A percentile compares a stretch with the other conserved stretches of the same genome.
Conservation (phyloP, 1,140 invertebrate genomes). For the Pectinophora gossypiella region DNA sequence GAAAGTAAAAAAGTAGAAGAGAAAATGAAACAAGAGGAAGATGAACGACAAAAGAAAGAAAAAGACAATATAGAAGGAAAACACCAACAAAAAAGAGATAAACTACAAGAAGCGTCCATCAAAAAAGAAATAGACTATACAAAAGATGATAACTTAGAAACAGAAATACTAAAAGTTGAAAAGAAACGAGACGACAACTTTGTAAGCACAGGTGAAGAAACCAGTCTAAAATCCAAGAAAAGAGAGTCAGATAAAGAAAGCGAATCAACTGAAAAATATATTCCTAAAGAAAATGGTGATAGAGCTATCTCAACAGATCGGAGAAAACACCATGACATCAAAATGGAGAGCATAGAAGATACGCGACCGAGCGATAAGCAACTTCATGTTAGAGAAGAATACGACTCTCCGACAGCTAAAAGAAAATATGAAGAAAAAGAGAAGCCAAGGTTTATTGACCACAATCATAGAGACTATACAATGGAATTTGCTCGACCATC, state of each 20-base stretch:
- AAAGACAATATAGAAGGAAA: constrained; percentile 18
- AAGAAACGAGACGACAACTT: background rate
- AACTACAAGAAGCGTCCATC: constrained; percentile 11
- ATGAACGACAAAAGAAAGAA: constrained; percentile 28
- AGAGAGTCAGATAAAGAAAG: background rate
- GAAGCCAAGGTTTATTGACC: constrained; percentile 36
- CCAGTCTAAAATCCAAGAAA: background rate
- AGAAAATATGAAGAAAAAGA: constrained; percentile 18
- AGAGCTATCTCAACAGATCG: background rate
- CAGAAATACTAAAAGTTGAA: background rate
- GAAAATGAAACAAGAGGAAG: constrained; percentile 18
- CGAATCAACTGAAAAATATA: background rate
- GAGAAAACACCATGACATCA: no score
- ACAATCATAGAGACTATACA: constrained; percentile 38
- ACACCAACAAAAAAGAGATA: constrained; percentile 11
- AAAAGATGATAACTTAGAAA: background rate
- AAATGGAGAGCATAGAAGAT: background rate
- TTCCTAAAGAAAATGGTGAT: background rate
- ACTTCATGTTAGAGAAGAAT: background rate
- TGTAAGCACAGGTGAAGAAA: background rate
- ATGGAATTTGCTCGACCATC: constrained; percentile 46
- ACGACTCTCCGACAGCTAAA: background rate
- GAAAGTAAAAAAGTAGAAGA: constrained; percentile 22
- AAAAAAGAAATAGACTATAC: constrained; percentile 3
- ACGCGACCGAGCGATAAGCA: background rate